Conservation (phyloP, 2,888 invertebrate genomes). For the Trichacis sp. region DNA sequence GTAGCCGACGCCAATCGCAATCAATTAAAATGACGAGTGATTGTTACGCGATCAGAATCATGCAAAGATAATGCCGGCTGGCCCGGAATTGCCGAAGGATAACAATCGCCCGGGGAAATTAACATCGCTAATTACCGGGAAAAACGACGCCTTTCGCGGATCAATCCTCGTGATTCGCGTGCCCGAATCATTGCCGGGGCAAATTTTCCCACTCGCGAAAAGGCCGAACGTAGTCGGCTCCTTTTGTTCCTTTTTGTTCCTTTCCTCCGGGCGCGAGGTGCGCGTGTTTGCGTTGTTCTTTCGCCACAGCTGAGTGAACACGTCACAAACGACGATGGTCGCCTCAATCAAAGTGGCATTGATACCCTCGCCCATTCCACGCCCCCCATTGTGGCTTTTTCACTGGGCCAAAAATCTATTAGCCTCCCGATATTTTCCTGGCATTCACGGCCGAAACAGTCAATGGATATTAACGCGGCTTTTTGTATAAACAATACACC, state of each 20-base stretch:
- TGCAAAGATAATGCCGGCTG: conserved; percentile 49
- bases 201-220: conserved; percentile 8
- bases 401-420: conserved; percentile 63
- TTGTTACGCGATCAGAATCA: conserved; percentile 55
- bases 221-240: conserved; percentile 10
- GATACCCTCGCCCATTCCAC: conserved; percentile 57
- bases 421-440: conserved; percentile 49
- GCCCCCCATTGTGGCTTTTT: conserved; percentile 53
- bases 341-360: conserved; percentile 67
- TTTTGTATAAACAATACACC: not conserved
- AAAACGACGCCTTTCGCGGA: too few relatives aligned
- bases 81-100: not conserved
- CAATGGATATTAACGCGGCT: not conserved
- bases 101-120: conserved; percentile 1
- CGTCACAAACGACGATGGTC: conserved; percentile 64
- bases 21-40: conserved; percentile 65
- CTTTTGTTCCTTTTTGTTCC: too few relatives aligned
- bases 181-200: not conserved
- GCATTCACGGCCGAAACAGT: conserved; percentile 21
- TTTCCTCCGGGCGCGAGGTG: conserved; percentile 47
- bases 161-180: too few relatives aligned
- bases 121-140: not conserved
- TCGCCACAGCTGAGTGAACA: conserved; percentile 63
- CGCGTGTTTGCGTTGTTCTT: conserved; percentile 53
- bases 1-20: conserved; percentile 58